Base-by-base conservation (phyloP, 2,888 invertebrate genomes). In the Drosophila borborema region DNA sequence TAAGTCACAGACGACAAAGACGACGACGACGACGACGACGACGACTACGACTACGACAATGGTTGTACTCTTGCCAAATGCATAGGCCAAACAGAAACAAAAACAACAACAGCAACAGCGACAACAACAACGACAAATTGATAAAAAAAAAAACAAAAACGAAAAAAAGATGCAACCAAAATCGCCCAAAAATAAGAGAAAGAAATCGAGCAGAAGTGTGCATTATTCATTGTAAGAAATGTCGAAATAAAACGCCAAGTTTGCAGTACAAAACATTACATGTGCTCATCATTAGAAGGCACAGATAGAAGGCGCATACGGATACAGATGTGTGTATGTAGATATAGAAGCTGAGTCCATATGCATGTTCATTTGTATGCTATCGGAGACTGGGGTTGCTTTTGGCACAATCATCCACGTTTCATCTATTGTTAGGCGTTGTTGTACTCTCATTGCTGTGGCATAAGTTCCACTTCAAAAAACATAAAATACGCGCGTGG, bases 401-500 rank as follows among this genome's bases (percentile, higher is more conserved):
- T 84, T 87, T 89, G 90, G 78, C 82, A 80, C 72, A 87, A 82
- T 90, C 81, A 80, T 82, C 86, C 88, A 86, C 88, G 86, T 78
- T 80, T 85, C 88, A 85, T 89, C 86, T 89, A 86, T 86, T 89
- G 90, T 89, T 89, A 67, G 40, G 55, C 43, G 28, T 62, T 77
- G 54, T 72, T 70, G 60, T 73, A 68, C 61, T 64, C 64, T 64
- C 69, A 68, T 65, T 78, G 79, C 64, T 80, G 80, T 80, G 88
- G 80, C 88, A 89, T 87, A 79, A 77, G 90, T 90, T 86, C 86
- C 86, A 86, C 86, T 86, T 86, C 89, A 86, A 86, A 86, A 90
- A 90, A 83, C 89, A 90, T 86, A 88, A 86, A 86, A 86, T 88
- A 89, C 86, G 90, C 76, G 74, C 77, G 65, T 56, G 64, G 71